Conservation (phyloP, 35 echinoderm and acorn worm genomes). For the Hemicentrotus pulcherrimus region DNA sequence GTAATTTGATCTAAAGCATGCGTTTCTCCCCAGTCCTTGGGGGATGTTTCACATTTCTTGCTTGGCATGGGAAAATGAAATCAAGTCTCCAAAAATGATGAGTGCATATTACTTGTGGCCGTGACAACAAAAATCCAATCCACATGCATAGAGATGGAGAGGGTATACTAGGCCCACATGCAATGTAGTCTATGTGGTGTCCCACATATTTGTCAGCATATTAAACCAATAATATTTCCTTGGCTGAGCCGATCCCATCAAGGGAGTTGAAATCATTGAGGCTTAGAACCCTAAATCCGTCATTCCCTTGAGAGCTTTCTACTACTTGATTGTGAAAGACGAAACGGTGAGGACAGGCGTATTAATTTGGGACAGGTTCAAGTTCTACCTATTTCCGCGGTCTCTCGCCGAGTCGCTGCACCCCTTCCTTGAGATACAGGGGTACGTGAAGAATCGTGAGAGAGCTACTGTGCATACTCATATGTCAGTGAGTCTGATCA, state of each 20-base stretch:
- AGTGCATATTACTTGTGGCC: background rate
- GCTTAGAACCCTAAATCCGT: background rate
- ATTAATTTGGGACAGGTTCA: slow-evolving; percentile 33
- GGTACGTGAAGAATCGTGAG: background rate
- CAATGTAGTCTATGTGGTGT: slow-evolving; percentile 1
- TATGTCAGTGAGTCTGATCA: background rate
- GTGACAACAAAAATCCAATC: background rate
- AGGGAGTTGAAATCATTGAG: background rate
- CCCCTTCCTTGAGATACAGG: background rate
- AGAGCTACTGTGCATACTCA: background rate
- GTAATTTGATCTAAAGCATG: background rate
- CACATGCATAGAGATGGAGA: background rate
- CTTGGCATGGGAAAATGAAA: background rate
- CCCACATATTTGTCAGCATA: background rate
- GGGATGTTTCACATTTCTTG: background rate
- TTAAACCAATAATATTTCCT: slow-evolving; percentile 1
- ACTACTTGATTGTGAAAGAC: background rate
- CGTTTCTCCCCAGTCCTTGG: background rate
- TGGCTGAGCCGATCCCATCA: background rate
- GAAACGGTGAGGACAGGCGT: slow-evolving; percentile 46
- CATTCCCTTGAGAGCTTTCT: background rate
- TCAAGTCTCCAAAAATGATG: background rate
- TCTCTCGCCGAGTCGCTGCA: background rate
- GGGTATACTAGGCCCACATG: background rate
- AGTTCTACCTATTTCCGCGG: background rate